Percentiles rank a stretch among this genome's conserved stretches.
These are phyloP conservation scores for Pithys albifrons DNA, from an alignment of 2,113 vertebrate species.

Conservation along the genomic window DNA sequence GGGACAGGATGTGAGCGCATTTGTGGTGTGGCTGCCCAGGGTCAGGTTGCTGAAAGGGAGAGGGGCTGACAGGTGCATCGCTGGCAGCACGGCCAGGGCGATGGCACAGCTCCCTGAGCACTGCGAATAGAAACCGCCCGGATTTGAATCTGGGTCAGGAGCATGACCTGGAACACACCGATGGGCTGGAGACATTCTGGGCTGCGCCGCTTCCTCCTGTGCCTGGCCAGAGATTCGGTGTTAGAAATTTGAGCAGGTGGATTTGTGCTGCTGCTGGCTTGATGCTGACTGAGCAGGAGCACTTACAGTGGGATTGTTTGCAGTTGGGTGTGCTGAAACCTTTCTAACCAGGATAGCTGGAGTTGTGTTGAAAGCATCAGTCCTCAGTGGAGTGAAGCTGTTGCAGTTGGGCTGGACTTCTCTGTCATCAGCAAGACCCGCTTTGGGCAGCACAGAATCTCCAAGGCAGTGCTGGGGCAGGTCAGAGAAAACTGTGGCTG, in stretches of 20 bases:
- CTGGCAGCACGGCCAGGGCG: accelerated
- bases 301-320: accelerated
- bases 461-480: neutral
- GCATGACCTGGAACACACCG: accelerated
- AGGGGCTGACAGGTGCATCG: neutral
- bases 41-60: slow-evolving; percentile 15
- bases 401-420: neutral
- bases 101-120: accelerated
- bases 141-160: slow-evolving; percentile 26
- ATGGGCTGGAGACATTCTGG: neutral
- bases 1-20: slow-evolving; percentile 7
- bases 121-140: neutral
- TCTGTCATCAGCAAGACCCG: accelerated
- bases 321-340: neutral
- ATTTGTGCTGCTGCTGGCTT: neutral
- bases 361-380: neutral
- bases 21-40: neutral
- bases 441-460: neutral
- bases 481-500: neutral
- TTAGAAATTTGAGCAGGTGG: neutral
- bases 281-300: neutral
- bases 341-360: neutral
- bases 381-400: accelerated
- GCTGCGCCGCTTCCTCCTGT: accelerated
- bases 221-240: accelerated